phyloP scores from a whole-genome alignment of 2,797 vertebrate species.

The Ceyx erithaca region DNA sequence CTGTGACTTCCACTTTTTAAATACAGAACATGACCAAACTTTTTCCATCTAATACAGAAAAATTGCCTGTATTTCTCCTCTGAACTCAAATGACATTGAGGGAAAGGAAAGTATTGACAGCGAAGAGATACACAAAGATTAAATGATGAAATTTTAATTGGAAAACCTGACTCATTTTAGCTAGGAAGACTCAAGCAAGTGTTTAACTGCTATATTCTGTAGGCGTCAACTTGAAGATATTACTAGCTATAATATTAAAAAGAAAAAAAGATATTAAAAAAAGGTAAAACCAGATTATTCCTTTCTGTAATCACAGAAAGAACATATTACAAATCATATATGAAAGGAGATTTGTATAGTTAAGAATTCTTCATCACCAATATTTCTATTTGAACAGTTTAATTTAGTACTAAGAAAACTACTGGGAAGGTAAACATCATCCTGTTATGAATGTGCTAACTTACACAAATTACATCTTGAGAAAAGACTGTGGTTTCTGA shows the following conservation, averaged over 20 bases:
- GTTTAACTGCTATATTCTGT: not conserved
- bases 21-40: not conserved
- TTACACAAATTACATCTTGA: slow-evolving; percentile 4
- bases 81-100: not conserved
- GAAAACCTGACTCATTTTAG: not conserved
- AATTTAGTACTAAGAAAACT: not conserved
- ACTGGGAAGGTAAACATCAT: not conserved
- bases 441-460: not conserved
- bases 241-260: not conserved
- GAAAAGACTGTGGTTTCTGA: not conserved
- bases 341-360: not conserved
- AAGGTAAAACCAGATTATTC: not conserved
- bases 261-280: not conserved
- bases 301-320: not conserved
- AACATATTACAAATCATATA: not conserved
- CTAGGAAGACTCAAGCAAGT: not conserved
- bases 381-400: not conserved
- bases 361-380: not conserved
- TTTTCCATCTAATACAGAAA: not conserved
- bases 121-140: not conserved
- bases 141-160: not conserved
- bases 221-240: not conserved
- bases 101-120: not conserved
- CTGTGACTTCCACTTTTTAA: not conserved
- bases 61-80: not conserved